Conservation (phyloP, 2,888 invertebrate species). For the Caenorhabditis macrosperma region DNA sequence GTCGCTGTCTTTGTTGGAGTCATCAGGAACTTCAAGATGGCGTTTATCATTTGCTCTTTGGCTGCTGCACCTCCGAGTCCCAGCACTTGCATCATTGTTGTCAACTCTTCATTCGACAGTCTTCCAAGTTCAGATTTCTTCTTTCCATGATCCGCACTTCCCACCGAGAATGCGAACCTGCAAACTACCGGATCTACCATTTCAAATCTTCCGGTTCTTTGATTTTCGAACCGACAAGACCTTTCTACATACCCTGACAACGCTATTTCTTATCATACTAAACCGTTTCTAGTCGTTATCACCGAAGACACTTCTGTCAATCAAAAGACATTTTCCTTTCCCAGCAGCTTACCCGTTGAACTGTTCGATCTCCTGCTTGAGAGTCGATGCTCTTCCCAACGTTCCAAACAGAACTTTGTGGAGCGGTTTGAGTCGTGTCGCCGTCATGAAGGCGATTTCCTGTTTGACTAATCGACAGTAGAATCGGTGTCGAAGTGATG, state of each 20-base stretch:
- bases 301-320: background rate
- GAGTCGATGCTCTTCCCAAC: background rate
- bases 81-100: background rate
- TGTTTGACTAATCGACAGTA: background rate
- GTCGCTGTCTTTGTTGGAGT: background rate
- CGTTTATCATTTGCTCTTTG: background rate
- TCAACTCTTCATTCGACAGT: background rate
- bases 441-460: background rate
- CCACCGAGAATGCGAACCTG: conserved; percentile 3
- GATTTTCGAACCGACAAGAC: background rate
- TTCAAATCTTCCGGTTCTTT: background rate
- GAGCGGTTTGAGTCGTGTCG: background rate
- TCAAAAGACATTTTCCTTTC: background rate
- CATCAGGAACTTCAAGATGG: conserved; percentile 13
- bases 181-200: background rate
- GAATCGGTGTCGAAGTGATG: background rate
- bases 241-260: background rate
- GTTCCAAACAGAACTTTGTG: conserved; percentile 13
- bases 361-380: background rate
- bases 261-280: background rate
- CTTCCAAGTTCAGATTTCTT: background rate
- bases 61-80: background rate
- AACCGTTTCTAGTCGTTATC: conserved; percentile 1
- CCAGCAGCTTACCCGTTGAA: conserved; percentile 14
- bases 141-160: background rate